phyloP scores from a whole-genome alignment of 2,113 vertebrate genomes.

The Hydrolagus affinis region DNA sequence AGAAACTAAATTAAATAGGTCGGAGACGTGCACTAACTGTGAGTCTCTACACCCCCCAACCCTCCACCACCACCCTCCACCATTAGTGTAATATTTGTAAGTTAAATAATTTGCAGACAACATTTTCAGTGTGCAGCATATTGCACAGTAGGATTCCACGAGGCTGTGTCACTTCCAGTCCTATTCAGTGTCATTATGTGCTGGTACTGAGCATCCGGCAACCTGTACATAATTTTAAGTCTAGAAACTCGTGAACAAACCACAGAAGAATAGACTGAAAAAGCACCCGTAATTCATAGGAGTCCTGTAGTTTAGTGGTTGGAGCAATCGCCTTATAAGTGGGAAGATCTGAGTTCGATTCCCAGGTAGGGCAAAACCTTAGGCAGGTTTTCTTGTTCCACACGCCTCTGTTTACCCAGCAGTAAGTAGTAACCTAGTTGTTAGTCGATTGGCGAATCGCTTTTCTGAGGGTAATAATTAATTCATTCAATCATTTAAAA shows the following conservation, averaged over 20 bases:
- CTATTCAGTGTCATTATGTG: background rate
- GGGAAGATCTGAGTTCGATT: too few species aligned
- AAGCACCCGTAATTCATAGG: background rate
- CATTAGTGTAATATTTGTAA: background rate
- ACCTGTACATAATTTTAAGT: background rate
- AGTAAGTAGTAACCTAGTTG: too few species aligned
- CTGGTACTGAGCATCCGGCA: background rate
- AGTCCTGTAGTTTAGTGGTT: too few species aligned
- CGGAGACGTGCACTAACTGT: background rate
- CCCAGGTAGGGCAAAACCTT: too few species aligned
- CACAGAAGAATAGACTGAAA: too few species aligned
- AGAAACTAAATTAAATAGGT: background rate
- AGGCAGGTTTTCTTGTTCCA: too few species aligned
- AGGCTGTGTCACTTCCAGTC: background rate
- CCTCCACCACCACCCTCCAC: background rate
- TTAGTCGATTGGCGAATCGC: too few species aligned
- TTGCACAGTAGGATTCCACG: background rate
- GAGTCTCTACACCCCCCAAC: background rate
- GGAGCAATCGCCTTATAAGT: too few species aligned
- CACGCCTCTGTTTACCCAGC: too few species aligned
- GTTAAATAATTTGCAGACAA: background rate
- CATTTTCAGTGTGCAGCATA: background rate
- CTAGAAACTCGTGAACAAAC: background rate
- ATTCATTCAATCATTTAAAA: too few species aligned
- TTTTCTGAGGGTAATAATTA: too few species aligned